Evolutionary conservation across 2,113 vertebrate species (phyloP).

Genomic region (Burhinus oedicnemus): DNA sequence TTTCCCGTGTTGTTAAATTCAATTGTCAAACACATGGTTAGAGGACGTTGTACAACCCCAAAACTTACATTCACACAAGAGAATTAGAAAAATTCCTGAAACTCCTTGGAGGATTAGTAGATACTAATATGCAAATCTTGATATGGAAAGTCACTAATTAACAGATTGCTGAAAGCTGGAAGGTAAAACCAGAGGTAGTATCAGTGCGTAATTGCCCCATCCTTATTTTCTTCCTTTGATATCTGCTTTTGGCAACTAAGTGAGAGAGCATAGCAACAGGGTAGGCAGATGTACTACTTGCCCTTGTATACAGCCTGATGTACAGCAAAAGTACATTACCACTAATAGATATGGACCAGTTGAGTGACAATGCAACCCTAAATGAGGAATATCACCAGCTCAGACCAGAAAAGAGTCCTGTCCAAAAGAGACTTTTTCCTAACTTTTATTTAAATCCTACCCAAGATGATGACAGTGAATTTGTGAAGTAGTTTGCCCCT

Average conservation of each 20-base stretch:
- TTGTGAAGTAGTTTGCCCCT: background rate
- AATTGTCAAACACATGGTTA: background rate
- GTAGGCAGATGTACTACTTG: background rate
- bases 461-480: background rate
- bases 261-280: background rate
- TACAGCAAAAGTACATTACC: background rate
- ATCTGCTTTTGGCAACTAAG: background rate
- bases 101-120: background rate
- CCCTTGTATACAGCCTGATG: background rate
- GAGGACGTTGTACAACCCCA: background rate
- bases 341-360: background rate
- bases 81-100: background rate
- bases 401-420: background rate
- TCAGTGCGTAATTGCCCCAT: background rate
- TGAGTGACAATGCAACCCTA: background rate
- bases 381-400: background rate
- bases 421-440: background rate
- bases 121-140: background rate
- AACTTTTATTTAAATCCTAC: background rate
- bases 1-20: background rate
- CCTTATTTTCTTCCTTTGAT: background rate
- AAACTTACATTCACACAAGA: background rate
- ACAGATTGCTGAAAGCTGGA: background rate
- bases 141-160: background rate
- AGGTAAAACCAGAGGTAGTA: background rate